Evolutionary conservation across 2,113 vertebrate genomes (phyloP), one percentile per base, ranked within the genome.

Genomic region (Plotosus lineatus): DNA sequence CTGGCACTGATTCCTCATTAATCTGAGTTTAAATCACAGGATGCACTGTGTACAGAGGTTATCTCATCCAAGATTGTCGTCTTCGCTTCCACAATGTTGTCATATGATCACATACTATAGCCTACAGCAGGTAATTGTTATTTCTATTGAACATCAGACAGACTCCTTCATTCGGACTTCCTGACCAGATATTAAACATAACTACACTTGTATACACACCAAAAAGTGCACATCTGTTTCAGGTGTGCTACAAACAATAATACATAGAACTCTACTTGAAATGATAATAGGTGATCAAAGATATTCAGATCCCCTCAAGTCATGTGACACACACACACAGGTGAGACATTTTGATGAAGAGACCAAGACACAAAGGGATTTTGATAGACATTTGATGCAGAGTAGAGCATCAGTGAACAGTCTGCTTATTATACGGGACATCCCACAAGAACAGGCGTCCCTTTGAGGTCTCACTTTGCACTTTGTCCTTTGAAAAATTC

Each of bases 11-110:
- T 56, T 48, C 51, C 71, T 68, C 61, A 53, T 48, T 82, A 82
- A 83, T 78, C 83, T 48, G 36, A 75, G 65, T 14, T 38, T 74
- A 82, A 80, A 68, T 74, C 78, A 21, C 28, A 63, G 83, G 66
- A 77, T 80, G 28, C 78, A 60, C 66, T 38, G 4, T 74, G 36
- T 38, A 56, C 23, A 5, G 36, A 40, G 51, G 51, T 56, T 75
- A 75, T 75, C 33, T 53, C 19, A 31, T 4, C 2, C 11, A 40
- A n/a, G 6, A 40, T n/a, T 6, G 11, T 56, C 33, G 15, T 56
- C 23, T 40, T 75, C 51, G 2, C 73, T 56, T 75, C 31, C 23
- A 40, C 6, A 40, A 38, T 15, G 4, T 17, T 40, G 12, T n/a
- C 10, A 26, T 55, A 15, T n/a, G n/a, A n/a, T n/a, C n/a, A n/a